Evolutionary conservation across 2,113 vertebrate genomes (phyloP).

Genomic region (Motacilla tschutschensis): DNA sequence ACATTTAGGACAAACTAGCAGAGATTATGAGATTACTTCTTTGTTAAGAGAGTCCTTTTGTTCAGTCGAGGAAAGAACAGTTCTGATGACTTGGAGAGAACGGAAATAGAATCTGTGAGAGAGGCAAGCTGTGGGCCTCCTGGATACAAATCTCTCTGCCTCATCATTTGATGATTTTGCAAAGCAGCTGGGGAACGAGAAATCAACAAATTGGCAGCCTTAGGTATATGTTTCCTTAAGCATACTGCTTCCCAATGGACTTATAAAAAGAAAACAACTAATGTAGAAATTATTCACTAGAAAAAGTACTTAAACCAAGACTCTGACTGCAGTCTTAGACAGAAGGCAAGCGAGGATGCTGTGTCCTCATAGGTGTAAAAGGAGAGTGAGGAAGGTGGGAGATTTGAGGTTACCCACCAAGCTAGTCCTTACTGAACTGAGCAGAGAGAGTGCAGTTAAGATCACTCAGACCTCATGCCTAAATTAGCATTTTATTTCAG

Average conservation of each 20-base stretch:
- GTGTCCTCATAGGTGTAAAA: background rate
- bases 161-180: background rate
- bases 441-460: background rate
- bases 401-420: background rate
- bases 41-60: background rate
- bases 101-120: background rate
- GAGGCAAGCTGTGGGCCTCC: background rate
- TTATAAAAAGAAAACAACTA: background rate
- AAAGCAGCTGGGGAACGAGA: background rate
- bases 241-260: background rate
- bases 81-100: background rate
- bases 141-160: background rate
- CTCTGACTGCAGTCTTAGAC: background rate
- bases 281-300: background rate
- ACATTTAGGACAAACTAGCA: background rate
- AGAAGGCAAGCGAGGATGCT: background rate
- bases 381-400: background rate
- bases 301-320: background rate
- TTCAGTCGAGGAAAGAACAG: background rate
- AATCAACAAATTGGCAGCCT: background rate
- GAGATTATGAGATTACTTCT: background rate
- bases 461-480: background rate
- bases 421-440: background rate
- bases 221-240: background rate
- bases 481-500: background rate